These are phyloP conservation scores for Diorhabda carinulata DNA, from an alignment of 1,140 invertebrate genomes.

Conservation along the genomic window DNA sequence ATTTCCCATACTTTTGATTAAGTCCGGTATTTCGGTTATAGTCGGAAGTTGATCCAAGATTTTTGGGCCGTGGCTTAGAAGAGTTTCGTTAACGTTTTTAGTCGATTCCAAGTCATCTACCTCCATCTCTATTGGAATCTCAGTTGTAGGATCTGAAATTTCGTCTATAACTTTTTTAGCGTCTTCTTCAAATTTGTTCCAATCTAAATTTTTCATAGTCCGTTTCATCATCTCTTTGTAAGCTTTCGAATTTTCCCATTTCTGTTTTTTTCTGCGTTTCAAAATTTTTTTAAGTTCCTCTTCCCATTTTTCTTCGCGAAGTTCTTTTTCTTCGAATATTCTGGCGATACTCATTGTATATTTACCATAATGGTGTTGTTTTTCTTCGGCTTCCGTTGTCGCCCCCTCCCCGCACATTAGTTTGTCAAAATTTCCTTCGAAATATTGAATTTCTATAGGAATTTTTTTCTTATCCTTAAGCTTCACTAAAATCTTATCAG, in stretches of 20 bases:
- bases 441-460: conserved; percentile 64
- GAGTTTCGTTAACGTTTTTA: conserved; percentile 55
- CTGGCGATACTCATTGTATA: conserved; percentile 61
- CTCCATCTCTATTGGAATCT: conserved; percentile 48
- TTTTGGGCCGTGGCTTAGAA: conserved; percentile 49
- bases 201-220: conserved; percentile 58
- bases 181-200: conserved; percentile 59
- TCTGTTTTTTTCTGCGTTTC: conserved; percentile 44
- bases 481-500: conserved; percentile 68
- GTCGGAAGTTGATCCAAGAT: conserved; percentile 55
- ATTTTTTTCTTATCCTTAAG: conserved; percentile 68
- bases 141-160: conserved; percentile 42
- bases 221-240: conserved; percentile 59
- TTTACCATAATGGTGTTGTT: conserved; percentile 55
- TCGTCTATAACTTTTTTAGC: conserved; percentile 51
- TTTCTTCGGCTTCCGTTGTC: conserved; percentile 57
- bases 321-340: conserved; percentile 75
- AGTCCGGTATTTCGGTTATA: conserved; percentile 59
- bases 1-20: conserved; percentile 60
- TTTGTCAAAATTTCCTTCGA: conserved; percentile 52
- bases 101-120: conserved; percentile 55
- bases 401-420: conserved; percentile 59
- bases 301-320: conserved; percentile 57
- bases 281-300: conserved; percentile 44
- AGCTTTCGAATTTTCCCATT: conserved; percentile 50